These are phyloP conservation scores for Cebus imitator DNA, from an alignment of 2,113 vertebrate species.

Conservation along the genomic window DNA sequence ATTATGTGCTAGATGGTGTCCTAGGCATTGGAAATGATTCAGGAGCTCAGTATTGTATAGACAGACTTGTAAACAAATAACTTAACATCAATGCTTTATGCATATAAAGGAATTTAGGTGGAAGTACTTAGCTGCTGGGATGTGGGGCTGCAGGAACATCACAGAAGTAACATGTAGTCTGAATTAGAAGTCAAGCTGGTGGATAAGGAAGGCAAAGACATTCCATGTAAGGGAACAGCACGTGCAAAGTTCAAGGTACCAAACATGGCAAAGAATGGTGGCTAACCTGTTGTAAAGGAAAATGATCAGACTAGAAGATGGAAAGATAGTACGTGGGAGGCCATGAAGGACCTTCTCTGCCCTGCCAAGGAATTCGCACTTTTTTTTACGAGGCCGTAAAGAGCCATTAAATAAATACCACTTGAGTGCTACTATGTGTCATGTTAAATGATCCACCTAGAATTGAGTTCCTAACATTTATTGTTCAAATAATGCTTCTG, in stretches of 20 bases:
- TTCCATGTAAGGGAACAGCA: not conserved
- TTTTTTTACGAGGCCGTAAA: not conserved
- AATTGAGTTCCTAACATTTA: not conserved
- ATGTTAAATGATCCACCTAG: not conserved
- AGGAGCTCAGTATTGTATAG: not conserved
- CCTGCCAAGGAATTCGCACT: not conserved
- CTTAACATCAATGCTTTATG: not conserved
- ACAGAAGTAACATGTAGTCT: not conserved
- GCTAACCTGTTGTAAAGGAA: not conserved
- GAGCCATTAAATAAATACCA: not conserved
- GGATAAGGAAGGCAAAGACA: not conserved
- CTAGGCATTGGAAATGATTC: not conserved
- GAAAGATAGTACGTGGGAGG: not conserved
- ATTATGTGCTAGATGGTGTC: not conserved
- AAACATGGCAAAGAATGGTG: not conserved
- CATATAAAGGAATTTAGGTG: not conserved
- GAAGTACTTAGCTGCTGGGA: not conserved
- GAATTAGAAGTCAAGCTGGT: not conserved
- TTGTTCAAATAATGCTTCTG: not conserved
- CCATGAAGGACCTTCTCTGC: not conserved
- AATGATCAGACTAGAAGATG: not conserved
- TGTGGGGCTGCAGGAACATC: not conserved
- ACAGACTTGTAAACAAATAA: not conserved
- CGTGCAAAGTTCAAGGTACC: not conserved
- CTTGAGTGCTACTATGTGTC: not conserved